A percentile compares a stretch with the other conserved stretches of the same genome.
These are phyloP conservation scores for Ibidorhyncha struthersii DNA, from an alignment of 2,113 vertebrate species.

Conservation along the genomic window DNA sequence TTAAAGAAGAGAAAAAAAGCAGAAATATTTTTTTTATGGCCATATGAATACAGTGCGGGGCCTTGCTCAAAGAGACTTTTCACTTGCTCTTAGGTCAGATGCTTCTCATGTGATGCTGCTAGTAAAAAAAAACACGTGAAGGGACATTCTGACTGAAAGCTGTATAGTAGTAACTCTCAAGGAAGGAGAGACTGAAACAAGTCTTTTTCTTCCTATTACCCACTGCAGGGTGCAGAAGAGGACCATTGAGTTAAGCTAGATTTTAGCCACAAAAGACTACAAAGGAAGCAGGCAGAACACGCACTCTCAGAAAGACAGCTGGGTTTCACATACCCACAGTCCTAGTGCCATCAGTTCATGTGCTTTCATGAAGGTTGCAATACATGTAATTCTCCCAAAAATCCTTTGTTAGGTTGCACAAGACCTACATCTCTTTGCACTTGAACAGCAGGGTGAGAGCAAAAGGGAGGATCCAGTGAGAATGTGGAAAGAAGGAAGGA, in stretches of 20 bases:
- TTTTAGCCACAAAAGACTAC: neutral
- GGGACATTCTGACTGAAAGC: neutral
- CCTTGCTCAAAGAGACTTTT: neutral
- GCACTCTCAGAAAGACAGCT: neutral
- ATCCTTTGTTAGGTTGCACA: neutral
- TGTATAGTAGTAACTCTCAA: neutral
- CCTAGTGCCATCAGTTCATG: neutral
- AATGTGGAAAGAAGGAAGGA: neutral
- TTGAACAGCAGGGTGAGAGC: neutral
- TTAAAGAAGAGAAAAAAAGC: neutral
- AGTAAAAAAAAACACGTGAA: neutral
- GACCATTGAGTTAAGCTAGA: neutral
- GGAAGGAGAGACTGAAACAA: neutral
- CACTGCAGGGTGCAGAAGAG: neutral
- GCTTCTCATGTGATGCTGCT: conserved; percentile 2
- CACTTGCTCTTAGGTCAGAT: conserved; percentile 5
- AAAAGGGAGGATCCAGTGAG: neutral
- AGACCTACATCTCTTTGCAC: neutral
- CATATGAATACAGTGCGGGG: neutral
- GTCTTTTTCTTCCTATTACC: neutral
- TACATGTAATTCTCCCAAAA: neutral
- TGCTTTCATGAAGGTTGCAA: neutral
- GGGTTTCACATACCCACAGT: neutral
- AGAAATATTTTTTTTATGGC: neutral
- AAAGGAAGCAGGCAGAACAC: neutral